These are phyloP conservation scores for Erpetoichthys calabaricus DNA, from an alignment of 2,797 vertebrate species.

Conservation along the genomic window DNA sequence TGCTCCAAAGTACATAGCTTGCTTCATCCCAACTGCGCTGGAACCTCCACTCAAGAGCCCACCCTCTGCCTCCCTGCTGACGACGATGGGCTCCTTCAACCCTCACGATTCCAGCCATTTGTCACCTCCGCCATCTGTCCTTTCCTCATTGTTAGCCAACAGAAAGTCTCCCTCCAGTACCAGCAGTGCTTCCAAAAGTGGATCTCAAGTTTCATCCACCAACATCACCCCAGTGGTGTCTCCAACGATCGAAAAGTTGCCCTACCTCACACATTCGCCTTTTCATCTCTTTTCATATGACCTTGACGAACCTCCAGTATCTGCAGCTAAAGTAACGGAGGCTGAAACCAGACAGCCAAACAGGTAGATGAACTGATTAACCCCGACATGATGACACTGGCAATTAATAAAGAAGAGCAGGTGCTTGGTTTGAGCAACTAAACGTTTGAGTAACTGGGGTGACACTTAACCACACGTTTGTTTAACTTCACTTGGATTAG, in stretches of 20 bases:
- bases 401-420: no score
- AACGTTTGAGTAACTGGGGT: no score
- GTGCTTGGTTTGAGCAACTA: no score
- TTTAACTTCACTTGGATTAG: no score
- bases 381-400: no score
- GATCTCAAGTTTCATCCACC: conserved; percentile 35
- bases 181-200: conserved; percentile 5
- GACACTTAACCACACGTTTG: no score
- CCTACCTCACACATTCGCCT: conserved; percentile 77
- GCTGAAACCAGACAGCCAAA: conserved; percentile 42
- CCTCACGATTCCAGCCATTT: conserved; percentile 12
- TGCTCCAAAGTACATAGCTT: conserved; percentile 49
- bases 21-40: conserved; percentile 44
- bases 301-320: conserved; percentile 54
- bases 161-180: conserved; percentile 22
- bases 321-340: conserved; percentile 45
- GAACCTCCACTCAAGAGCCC: conserved; percentile 39
- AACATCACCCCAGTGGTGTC: conserved; percentile 39
- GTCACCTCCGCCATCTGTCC: conserved; percentile 33
- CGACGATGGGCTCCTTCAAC: conserved; percentile 34
- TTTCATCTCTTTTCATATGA: conserved; percentile 84
- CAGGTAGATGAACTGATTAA: conserved; percentile 49
- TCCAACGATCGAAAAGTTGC: conserved; percentile 49
- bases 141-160: conserved; percentile 41
- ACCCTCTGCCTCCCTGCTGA: conserved; percentile 23